Evolutionary conservation across 1,140 invertebrate genomes (phyloP).

Genomic region (Oryctes rhinoceros): DNA sequence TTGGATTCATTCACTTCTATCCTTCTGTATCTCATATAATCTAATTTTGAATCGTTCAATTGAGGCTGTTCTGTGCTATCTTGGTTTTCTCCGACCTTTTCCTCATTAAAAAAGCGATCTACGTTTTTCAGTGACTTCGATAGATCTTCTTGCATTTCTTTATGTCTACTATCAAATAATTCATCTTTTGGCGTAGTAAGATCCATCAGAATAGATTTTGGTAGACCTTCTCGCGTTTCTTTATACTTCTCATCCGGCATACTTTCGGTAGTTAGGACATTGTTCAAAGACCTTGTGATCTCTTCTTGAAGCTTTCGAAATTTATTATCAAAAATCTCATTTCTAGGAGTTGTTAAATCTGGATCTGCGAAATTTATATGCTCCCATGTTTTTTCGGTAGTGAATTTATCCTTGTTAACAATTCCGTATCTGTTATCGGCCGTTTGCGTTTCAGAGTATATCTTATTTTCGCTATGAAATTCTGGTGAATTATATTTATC

Average conservation of each 20-base stretch:
- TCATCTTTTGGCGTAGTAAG: constrained; percentile 26
- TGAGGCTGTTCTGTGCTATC: neutral
- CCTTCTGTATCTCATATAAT: constrained; percentile 33
- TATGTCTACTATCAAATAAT: neutral
- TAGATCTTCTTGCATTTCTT: neutral
- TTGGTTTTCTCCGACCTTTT: neutral
- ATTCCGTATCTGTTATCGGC: constrained; percentile 49
- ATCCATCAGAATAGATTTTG: neutral
- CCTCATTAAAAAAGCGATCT: neutral
- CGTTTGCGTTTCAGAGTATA: constrained; percentile 49
- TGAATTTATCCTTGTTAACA: constrained; percentile 42
- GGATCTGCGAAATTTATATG: constrained; percentile 43
- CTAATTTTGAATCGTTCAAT: constrained; percentile 38
- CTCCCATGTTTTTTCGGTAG: constrained; percentile 34
- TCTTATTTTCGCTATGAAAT: constrained; percentile 55
- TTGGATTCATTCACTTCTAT: constrained; percentile 17
- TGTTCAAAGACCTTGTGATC: constrained; percentile 40
- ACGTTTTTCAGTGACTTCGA: neutral
- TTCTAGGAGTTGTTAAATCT: constrained; percentile 54
- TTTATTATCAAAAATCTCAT: constrained; percentile 41
- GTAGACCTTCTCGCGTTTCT: neutral
- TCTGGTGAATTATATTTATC: constrained; percentile 54
- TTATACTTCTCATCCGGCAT: neutral
- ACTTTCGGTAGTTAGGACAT: neutral
- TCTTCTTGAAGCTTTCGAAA: constrained; percentile 12